These are phyloP conservation scores for Cliona cf. orientalis DNA, from an alignment of 37 sponge, comb jelly and placozoan genomes.

Conservation along the genomic window DNA sequence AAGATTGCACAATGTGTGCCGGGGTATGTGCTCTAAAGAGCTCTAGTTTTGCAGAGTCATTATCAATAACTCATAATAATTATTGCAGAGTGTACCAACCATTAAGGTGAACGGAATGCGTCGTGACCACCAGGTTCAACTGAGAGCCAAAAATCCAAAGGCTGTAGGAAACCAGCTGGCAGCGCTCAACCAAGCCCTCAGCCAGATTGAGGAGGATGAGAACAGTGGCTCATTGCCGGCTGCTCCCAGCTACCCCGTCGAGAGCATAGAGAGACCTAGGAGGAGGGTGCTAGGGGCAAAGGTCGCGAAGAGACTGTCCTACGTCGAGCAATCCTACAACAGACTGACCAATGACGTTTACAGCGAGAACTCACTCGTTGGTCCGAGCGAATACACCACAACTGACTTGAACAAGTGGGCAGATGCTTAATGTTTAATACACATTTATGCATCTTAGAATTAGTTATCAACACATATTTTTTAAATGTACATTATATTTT, in stretches of 20 bases:
- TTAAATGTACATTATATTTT: too few relatives aligned
- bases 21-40: too few relatives aligned
- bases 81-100: constrained; percentile 31
- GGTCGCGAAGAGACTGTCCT: constrained; percentile 26
- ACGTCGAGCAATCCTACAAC: constrained; percentile 52
- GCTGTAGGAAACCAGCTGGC: constrained; percentile 1
- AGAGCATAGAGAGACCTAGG: constrained; percentile 18
- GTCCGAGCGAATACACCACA: background rate
- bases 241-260: background rate
- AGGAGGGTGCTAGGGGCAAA: constrained; percentile 9
- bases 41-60: background rate
- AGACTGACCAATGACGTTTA: constrained; percentile 40
- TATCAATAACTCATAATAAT: background rate
- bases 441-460: too few relatives aligned
- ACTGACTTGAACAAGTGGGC: background rate
- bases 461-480: too few relatives aligned
- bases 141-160: too few relatives aligned
- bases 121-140: background rate
- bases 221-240: background rate
- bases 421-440: constrained; percentile 3
- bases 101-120: constrained; percentile 11
- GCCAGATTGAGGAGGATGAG: constrained; percentile 28
- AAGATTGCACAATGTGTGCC: too few relatives aligned
- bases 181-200: constrained; percentile 30
- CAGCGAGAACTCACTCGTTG: constrained; percentile 9